These are phyloP conservation scores for Scomber colias DNA, from an alignment of 2,113 vertebrate species.

Conservation along the genomic window DNA sequence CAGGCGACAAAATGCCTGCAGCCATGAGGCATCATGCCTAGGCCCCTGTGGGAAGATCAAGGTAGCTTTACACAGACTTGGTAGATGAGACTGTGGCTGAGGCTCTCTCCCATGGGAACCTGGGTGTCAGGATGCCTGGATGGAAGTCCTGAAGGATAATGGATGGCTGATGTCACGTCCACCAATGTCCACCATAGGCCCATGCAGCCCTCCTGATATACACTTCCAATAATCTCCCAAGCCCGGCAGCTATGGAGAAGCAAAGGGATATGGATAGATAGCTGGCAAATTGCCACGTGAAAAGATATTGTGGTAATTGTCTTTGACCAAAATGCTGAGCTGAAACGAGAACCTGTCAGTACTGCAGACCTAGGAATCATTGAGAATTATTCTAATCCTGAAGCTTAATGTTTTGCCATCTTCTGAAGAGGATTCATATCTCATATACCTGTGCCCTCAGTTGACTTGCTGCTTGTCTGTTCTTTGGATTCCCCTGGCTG, in stretches of 20 bases:
- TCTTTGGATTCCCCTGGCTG: slow-evolving; percentile 51
- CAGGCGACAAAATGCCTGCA: slow-evolving; percentile 75
- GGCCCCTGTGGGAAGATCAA: slow-evolving; percentile 73
- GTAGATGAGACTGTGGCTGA: slow-evolving; percentile 64
- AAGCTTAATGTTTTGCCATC: slow-evolving; percentile 31
- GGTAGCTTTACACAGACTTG: slow-evolving; percentile 66
- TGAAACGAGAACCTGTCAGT: neutral
- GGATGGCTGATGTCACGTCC: slow-evolving; percentile 40
- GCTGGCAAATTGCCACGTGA: neutral
- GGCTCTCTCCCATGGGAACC: slow-evolving; percentile 50
- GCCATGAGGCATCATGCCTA: slow-evolving; percentile 64
- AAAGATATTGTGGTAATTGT: slow-evolving; percentile 39
- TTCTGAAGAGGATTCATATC: slow-evolving; percentile 30
- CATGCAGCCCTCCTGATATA: slow-evolving; percentile 24
- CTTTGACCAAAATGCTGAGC: slow-evolving; percentile 39
- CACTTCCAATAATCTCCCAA: slow-evolving; percentile 29
- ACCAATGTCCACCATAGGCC: neutral
- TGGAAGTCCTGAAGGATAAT: slow-evolving; percentile 44
- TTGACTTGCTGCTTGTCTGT: slow-evolving; percentile 38
- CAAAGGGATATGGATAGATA: slow-evolving; percentile 37
- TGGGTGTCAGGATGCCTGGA: slow-evolving; percentile 41
- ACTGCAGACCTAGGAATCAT: slow-evolving; percentile 6
- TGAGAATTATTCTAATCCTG: slow-evolving; percentile 44
- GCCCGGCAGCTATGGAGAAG: slow-evolving; percentile 15
- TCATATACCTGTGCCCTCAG: slow-evolving; percentile 51